phyloP scores from a whole-genome alignment of 2,888 invertebrate genomes.

The Nipponacmea schrenckii region DNA sequence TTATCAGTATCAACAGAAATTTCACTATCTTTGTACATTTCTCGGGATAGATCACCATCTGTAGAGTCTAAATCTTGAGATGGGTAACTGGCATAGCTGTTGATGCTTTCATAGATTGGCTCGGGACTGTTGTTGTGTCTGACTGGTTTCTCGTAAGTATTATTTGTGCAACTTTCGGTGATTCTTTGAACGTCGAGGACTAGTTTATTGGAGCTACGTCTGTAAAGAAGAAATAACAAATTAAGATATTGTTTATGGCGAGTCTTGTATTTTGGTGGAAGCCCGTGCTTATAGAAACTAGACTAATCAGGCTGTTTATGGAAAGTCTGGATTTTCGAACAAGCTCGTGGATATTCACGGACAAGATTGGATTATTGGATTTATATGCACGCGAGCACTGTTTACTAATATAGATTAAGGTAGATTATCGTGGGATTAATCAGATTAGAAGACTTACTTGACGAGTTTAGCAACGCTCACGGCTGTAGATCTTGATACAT shows the following conservation, averaged over 20 bases:
- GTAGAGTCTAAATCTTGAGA: conserved; percentile 22
- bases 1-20: conserved; percentile 45
- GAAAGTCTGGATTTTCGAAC: neutral
- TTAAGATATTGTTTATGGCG: neutral
- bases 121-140: conserved; percentile 27
- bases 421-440: neutral
- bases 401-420: no score
- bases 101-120: conserved; percentile 37
- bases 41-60: conserved; percentile 32
- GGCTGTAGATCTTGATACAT: conserved; percentile 62
- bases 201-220: conserved; percentile 39
- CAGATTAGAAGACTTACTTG: conserved; percentile 50
- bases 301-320: no score
- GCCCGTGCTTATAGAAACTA: no score
- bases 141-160: conserved; percentile 36
- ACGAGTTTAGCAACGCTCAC: conserved; percentile 63
- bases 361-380: neutral
- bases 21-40: conserved; percentile 41
- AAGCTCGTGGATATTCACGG: neutral
- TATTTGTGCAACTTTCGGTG: conserved; percentile 24
- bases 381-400: neutral
- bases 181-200: conserved; percentile 46
- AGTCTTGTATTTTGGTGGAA: no score
- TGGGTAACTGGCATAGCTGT: conserved; percentile 20
- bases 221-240: conserved; percentile 26